Conservation (phyloP, 2,888 invertebrate species). For the Cremastinae sp. region DNA sequence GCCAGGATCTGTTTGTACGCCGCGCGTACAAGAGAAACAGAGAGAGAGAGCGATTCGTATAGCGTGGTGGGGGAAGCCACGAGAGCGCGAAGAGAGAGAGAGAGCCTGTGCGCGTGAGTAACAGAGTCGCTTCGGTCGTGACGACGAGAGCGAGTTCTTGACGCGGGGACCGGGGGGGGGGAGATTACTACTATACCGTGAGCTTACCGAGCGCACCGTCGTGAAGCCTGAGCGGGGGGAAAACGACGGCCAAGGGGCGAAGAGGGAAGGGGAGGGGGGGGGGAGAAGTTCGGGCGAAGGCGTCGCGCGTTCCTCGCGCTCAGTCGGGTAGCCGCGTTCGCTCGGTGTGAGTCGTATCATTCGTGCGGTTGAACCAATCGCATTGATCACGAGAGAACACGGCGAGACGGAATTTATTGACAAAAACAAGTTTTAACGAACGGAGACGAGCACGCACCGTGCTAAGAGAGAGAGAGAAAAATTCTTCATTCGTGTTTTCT, state of each 20-base stretch:
- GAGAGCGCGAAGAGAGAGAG: constrained; percentile 39
- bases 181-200: constrained; percentile 55
- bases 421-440: neutral
- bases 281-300: constrained; percentile 54
- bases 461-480: too few species aligned
- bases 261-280: constrained; percentile 22
- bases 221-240: constrained; percentile 17
- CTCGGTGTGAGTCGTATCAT: constrained; percentile 60
- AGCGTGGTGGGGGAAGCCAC: constrained; percentile 28
- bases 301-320: constrained; percentile 66
- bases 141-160: constrained; percentile 42
- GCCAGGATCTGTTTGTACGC: constrained; percentile 65
- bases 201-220: constrained; percentile 48
- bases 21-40: too few species aligned
- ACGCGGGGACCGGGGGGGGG: constrained; percentile 47
- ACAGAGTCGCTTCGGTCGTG: constrained; percentile 32
- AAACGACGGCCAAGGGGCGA: constrained; percentile 29
- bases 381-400: constrained; percentile 16
- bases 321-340: constrained; percentile 70
- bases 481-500: too few species aligned
- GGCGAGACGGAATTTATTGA: constrained; percentile 5
- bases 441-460: neutral
- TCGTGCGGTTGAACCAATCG: constrained; percentile 19
- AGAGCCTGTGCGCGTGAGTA: constrained; percentile 13
- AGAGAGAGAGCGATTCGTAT: too few species aligned